Evolutionary conservation across 2,797 vertebrate genomes (phyloP), one percentile per base, ranked within the genome.

Genomic region (Cirrhinus molitorella): DNA sequence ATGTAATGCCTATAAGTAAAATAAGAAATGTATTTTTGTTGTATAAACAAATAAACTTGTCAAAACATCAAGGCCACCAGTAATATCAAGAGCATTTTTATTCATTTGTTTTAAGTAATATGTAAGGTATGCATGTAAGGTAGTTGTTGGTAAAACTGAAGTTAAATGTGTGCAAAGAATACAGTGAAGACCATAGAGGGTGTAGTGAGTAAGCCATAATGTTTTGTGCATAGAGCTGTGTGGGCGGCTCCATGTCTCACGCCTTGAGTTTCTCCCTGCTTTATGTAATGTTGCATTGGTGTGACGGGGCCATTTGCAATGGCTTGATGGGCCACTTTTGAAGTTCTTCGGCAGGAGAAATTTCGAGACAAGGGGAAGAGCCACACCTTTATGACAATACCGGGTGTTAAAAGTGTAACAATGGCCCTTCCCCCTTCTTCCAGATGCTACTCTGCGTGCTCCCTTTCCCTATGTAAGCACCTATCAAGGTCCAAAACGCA

Each of bases 211-310:
- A 82, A 66, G 80, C 63, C 47, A 43, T 82, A 25, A n/a, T 77
- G 81, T 85, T 77, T 57, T 72, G 83, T 80, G 74, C 82, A 59
- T 82, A 53, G 59, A 66, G n/a, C 71, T 74, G 19, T 81, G 51
- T 80, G 73, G 45, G 87, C 23, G 51, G 53, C 57, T 72, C 45
- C 53, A 17, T 73, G 19, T 82, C 67, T 67, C 31, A 37, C 45
- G 17, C 73, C 40, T 73, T 11, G 80, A 81, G 55, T 74, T 57
- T 67, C n/a, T 59, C 40, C 73, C 17, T 84, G 65, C 45, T 87
- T 66, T 55, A 57, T 73, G 85, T 51, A 63, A 83, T 81, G 45
- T 83, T 73, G 59, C 40, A 75, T 66, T 87, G 86, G 73, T 83
- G 70, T 81, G 47, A 87, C 19, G n/a, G 11, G 43, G 23, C 45